Base-by-base conservation (phyloP, 2,113 vertebrate genomes). In the Strix uralensis region DNA sequence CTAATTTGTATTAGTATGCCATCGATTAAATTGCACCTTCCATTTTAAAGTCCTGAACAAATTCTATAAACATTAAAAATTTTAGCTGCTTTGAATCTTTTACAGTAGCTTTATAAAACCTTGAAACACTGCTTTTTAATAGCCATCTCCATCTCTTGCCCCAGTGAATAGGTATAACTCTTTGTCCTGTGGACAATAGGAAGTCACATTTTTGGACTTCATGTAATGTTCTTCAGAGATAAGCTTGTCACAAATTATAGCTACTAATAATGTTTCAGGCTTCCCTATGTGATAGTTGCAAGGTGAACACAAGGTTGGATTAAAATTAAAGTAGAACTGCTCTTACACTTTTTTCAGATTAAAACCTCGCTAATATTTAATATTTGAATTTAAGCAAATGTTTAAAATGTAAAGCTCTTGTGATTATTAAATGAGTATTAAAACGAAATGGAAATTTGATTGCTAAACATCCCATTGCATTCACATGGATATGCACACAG, bases 221-320 rank as follows among this genome's bases (percentile, higher is more conserved):
- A 54, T 49, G 7, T 44, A 86, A 95, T 47, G 47, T 42, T 94
- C 78, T 94, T 91, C 58, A 97, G 86, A 94, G 95, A 95, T 94
- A 87, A 85, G 66, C 67, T 44, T 75, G 74, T 72, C 91, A 95
- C 55, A 92, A 92, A 77, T 92, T 93, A 94, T 57, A 91, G 62
- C 44, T 86, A 44, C 83, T 81, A 85, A 84, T 92, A 93, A 89
- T 52, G 40, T 88, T 91, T 94, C 19, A 26, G 40, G 52, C 70
- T 61, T 90, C 34, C 46, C 38, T 73, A 22, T 29, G 61, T 70
- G 91, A 85, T 49, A 59, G 40, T 18, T 77, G 38, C 75, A 95
- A 96, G 92, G 85, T 82, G 70, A 98, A 85, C 40, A 62, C 80
- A 94, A 96, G 75, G 71, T 93, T 94, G 78, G 46, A 88, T 71